Base-by-base conservation (phyloP, 1,140 invertebrate genomes). In the Elymnias hypermnestra region DNA sequence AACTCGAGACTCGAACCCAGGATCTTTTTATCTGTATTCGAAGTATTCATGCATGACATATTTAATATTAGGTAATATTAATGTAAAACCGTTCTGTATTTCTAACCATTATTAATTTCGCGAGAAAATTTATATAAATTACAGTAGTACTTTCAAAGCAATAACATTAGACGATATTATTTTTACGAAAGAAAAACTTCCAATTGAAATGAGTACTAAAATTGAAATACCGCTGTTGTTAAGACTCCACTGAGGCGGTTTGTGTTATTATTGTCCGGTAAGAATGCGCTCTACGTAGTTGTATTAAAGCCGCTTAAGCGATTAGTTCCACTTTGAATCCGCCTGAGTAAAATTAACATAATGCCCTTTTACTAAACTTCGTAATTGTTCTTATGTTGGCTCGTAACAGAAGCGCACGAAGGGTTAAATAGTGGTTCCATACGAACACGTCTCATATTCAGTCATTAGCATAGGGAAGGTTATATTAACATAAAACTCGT, bases 401-500 rank as follows among this genome's bases (percentile, higher is more conserved):
- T 23, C 37, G 33, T 21, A 57, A 43, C 49, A 51, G 38, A 59
- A 53, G 45, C 46, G 37, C 29, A 44, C 21, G 37, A 51, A 51
- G 56, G 60, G 57, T 65, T 63, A 58, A 66, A 56, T 58, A 56
- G 53, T 63, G 47, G 51, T 53, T 57, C 48, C 41, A 40, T 57
- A 57, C 45, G 55, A 63, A 60, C 62, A 65, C 46, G 55, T 58
- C 58, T 57, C 61, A 59, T 57, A 60, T 63, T 68, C 53, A 12
- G 10, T 56, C 57, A 76, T 74, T 72, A 69, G 53, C 68, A 72
- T 74, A 76, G 40, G 54, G 54, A 58, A 55, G 52, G 51, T 41
- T 51, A 45, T 50, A 78, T 82, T 78, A 78, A 66, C 74, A 76
- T 78, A 82, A 76, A 72, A 68, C 53, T 70, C 49, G 33, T 15